phyloP scores from a whole-genome alignment of 2,113 vertebrate genomes.

The Hemibagrus wyckioides region DNA sequence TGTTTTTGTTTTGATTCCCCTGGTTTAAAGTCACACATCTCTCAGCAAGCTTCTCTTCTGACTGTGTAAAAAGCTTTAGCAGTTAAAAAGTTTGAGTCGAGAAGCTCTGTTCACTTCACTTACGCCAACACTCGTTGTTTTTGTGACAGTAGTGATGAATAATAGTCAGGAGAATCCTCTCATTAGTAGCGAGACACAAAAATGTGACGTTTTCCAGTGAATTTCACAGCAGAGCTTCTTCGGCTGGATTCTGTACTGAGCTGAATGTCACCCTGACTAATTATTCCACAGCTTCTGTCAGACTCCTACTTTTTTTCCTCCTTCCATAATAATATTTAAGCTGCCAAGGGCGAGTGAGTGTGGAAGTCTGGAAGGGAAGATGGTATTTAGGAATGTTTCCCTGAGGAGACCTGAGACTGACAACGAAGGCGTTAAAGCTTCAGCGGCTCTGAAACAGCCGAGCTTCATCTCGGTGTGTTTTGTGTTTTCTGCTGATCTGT shows the following conservation, averaged over 20 bases:
- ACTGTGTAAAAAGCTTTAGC: neutral
- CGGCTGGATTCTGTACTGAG: neutral
- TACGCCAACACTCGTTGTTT: neutral
- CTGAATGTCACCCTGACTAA: slow-evolving; percentile 18
- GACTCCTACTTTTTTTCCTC: neutral
- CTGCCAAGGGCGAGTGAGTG: neutral
- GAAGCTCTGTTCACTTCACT: neutral
- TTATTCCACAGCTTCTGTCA: slow-evolving; percentile 27
- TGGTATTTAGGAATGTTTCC: slow-evolving; percentile 20
- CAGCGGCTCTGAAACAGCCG: neutral
- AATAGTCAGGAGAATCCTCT: neutral
- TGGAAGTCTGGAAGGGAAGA: neutral
- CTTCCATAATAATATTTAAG: neutral
- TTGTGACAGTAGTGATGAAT: neutral
- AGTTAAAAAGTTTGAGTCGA: too few species aligned
- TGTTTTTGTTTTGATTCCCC: too few species aligned
- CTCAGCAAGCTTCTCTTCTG: neutral
- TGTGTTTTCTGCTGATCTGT: neutral
- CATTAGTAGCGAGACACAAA: neutral
- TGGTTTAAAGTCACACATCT: neutral
- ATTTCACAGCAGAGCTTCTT: neutral
- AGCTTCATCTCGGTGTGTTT: neutral
- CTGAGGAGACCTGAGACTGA: neutral
- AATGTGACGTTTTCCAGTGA: neutral
- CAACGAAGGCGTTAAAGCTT: neutral